Evolutionary conservation across 1,140 invertebrate species (phyloP).

Genomic region (Oedothorax gibbosus): DNA sequence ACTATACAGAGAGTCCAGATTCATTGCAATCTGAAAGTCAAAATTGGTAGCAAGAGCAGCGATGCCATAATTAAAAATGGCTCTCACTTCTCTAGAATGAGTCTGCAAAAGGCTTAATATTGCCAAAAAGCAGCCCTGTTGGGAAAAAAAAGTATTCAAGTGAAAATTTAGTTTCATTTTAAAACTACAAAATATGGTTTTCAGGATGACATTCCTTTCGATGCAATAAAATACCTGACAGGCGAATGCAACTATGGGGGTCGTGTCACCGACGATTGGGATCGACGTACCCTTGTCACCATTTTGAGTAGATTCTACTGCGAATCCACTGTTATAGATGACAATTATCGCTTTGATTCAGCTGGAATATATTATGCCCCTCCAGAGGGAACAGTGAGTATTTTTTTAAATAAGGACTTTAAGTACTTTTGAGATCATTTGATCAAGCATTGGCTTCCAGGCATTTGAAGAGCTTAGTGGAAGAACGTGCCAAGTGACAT

Average conservation of each 20-base stretch:
- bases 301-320: slow-evolving; percentile 70
- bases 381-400: slow-evolving; percentile 74
- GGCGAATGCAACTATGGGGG: slow-evolving; percentile 79
- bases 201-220: slow-evolving; percentile 69
- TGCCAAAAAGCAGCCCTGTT: too few relatives aligned
- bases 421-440: background rate
- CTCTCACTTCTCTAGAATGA: too few relatives aligned
- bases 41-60: too few relatives aligned
- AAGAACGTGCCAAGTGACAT: too few relatives aligned
- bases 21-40: too few relatives aligned
- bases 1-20: too few relatives aligned
- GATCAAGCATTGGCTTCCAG: too few relatives aligned
- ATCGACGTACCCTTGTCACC: slow-evolving; percentile 70
- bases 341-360: slow-evolving; percentile 69
- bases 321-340: slow-evolving; percentile 65
- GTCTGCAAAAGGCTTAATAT: too few relatives aligned
- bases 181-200: background rate
- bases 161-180: background rate
- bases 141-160: too few relatives aligned
- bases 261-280: slow-evolving; percentile 72
- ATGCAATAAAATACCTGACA: slow-evolving; percentile 72
- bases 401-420: slow-evolving; percentile 60
- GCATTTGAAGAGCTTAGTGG: too few relatives aligned
- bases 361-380: slow-evolving; percentile 82
- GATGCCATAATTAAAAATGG: too few relatives aligned